A percentile compares a stretch with the other conserved stretches of the same genome.
Evolutionary conservation across 2,113 vertebrate genomes (phyloP).

Genomic region (Lynx canadensis): DNA sequence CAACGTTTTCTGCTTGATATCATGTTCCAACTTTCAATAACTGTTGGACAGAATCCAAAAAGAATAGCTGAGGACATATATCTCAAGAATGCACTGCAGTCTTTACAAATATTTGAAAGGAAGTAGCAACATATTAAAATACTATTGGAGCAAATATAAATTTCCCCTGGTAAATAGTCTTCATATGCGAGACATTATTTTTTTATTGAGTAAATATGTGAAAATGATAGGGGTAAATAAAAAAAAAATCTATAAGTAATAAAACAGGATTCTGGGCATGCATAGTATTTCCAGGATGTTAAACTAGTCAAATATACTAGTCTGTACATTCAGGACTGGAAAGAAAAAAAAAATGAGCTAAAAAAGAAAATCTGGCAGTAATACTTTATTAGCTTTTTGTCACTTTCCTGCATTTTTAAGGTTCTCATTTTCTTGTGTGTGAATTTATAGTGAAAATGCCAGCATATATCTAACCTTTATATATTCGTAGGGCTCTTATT

Average conservation of each 20-base stretch:
- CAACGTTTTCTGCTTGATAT: background rate
- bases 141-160: slow-evolving; percentile 7
- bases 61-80: background rate
- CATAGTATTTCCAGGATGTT: background rate
- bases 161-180: background rate
- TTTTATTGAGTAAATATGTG: slow-evolving; percentile 33
- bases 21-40: background rate
- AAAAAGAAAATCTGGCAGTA: background rate
- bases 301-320: background rate
- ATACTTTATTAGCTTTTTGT: background rate
- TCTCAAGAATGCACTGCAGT: background rate
- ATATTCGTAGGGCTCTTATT: background rate
- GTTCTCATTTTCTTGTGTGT: background rate
- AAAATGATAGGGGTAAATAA: slow-evolving; percentile 11
- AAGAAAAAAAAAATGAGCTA: background rate
- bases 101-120: slow-evolving; percentile 31
- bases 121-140: background rate
- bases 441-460: background rate
- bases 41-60: background rate
- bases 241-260: background rate
- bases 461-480: background rate
- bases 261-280: background rate
- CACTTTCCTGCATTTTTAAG: background rate
- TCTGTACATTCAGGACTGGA: background rate
- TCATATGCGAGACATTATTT: background rate